phyloP scores from a whole-genome alignment of 1,140 invertebrate genomes.

The Druon quercuslanigerum region DNA sequence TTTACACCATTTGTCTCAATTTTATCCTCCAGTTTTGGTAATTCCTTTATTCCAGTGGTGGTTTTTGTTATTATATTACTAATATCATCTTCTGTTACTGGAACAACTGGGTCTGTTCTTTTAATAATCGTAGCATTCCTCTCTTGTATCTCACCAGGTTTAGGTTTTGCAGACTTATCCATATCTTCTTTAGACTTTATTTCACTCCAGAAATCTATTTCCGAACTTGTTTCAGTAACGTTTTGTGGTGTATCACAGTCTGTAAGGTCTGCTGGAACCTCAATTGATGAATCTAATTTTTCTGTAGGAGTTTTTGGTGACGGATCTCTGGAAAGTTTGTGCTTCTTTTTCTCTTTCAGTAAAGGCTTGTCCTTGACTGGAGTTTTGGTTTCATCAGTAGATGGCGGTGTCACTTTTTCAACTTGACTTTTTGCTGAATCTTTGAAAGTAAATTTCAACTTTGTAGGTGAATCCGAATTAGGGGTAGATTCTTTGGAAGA shows the following conservation, averaged over 20 bases:
- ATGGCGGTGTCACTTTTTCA: not conserved
- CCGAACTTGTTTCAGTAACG: constrained; percentile 49
- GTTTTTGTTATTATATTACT: not conserved
- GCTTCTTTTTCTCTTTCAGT: not conserved
- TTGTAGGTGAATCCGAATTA: not conserved
- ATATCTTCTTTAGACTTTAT: constrained; percentile 60
- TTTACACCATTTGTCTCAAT: not conserved
- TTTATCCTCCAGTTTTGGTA: not conserved
- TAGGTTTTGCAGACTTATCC: constrained; percentile 22
- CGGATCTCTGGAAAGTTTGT: not conserved
- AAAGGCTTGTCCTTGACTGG: not conserved
- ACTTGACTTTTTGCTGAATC: not conserved
- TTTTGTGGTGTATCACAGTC: constrained; percentile 36
- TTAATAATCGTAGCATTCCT: not conserved
- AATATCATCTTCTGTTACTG: not conserved
- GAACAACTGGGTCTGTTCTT: not conserved
- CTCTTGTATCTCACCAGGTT: too few species aligned
- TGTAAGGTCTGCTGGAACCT: constrained; percentile 12
- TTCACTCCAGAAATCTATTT: constrained; percentile 73
- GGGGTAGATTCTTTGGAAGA: not conserved
- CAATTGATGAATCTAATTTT: constrained; percentile 40
- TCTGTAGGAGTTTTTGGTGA: not conserved
- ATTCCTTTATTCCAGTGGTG: not conserved
- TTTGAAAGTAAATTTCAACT: not conserved
- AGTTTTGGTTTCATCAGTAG: not conserved